phyloP scores from a whole-genome alignment of 1,140 invertebrate species.

The Nasonia giraulti region DNA sequence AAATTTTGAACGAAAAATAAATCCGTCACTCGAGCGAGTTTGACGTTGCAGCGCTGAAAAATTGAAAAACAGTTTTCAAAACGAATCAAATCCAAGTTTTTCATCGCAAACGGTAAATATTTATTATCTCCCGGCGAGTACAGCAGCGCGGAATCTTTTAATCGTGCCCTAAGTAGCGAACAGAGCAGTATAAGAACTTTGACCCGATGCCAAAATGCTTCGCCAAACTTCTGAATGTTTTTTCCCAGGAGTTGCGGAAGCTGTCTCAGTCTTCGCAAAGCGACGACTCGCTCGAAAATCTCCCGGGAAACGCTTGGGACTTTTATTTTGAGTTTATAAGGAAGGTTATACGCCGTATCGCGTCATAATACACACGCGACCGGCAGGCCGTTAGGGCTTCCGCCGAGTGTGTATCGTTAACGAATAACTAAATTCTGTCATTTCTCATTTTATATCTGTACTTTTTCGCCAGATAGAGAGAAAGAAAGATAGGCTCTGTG shows the following conservation, averaged over 20 bases:
- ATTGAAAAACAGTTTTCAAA: background rate
- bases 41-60: too few species aligned
- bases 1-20: too few species aligned
- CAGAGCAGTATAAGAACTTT: slow-evolving; percentile 27
- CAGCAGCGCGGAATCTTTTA: background rate
- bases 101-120: background rate
- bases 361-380: slow-evolving; percentile 57
- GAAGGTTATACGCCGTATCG: slow-evolving; percentile 57
- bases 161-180: background rate
- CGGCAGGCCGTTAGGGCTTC: slow-evolving; percentile 68
- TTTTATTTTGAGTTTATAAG: slow-evolving; percentile 59
- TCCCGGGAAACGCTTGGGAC: background rate
- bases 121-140: background rate
- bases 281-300: background rate
- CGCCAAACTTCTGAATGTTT: background rate
- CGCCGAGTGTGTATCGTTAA: slow-evolving; percentile 51
- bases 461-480: background rate
- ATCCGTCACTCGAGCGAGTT: too few species aligned
- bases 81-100: background rate
- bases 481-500: slow-evolving; percentile 9
- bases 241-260: background rate
- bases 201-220: slow-evolving; percentile 22
- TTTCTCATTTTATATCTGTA: slow-evolving; percentile 23
- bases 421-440: slow-evolving; percentile 66
- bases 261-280: too few species aligned